Evolutionary conservation across 2,797 vertebrate genomes (phyloP).

Genomic region (Ceyx erithaca): DNA sequence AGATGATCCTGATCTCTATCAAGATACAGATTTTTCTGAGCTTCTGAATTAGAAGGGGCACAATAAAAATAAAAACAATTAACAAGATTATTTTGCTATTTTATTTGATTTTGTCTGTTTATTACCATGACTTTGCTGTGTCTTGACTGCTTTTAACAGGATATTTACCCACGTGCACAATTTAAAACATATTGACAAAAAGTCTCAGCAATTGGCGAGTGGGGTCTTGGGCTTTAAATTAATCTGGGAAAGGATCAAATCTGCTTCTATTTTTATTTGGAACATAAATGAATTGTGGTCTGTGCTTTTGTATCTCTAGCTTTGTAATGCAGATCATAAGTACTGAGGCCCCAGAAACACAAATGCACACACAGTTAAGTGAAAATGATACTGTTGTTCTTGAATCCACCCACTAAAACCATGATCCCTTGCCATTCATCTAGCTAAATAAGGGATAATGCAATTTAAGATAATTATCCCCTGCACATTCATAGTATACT

Average conservation of each 20-base stretch:
- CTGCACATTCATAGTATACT: background rate
- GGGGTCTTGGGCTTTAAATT: background rate
- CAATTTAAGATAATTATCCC: slow-evolving; percentile 31
- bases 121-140: background rate
- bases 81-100: background rate
- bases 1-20: background rate
- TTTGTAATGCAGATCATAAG: background rate
- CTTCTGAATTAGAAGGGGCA: background rate
- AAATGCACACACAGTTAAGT: background rate
- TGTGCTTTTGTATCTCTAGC: background rate
- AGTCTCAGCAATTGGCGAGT: background rate
- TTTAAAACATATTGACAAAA: background rate
- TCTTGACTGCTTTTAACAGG: background rate
- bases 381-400: background rate
- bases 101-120: background rate
- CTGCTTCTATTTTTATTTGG: background rate
- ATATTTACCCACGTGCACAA: background rate
- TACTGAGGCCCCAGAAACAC: background rate
- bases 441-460: slow-evolving; percentile 2
- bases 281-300: fast-evolving
- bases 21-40: background rate
- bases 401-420: background rate
- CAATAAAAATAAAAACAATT: background rate
- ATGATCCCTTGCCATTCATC: background rate
- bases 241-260: background rate